Evolutionary conservation across 2,888 invertebrate species (phyloP).

Genomic region (Lithodes maja): DNA sequence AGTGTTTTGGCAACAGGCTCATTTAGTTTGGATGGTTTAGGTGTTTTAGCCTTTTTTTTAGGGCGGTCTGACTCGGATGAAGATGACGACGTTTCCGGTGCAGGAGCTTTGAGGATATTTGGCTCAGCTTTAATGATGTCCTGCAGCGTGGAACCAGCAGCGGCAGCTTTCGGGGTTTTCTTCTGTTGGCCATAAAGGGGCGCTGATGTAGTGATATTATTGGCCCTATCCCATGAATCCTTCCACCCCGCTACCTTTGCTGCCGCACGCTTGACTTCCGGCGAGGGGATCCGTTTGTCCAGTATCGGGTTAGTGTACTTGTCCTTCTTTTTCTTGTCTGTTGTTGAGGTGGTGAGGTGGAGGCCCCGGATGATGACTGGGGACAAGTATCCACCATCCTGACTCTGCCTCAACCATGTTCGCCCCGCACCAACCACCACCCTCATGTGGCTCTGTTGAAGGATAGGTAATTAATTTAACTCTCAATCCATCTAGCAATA

Average conservation of each 20-base stretch:
- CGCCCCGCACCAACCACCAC: not conserved
- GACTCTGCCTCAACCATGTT: not conserved
- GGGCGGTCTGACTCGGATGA: slow-evolving; percentile 34
- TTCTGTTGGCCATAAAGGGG: not conserved
- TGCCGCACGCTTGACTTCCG: slow-evolving; percentile 47
- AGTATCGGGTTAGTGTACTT: not conserved
- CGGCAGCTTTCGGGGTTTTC: not conserved
- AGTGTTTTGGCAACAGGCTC: not conserved
- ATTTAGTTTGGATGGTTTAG: not conserved
- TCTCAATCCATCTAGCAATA: no score
- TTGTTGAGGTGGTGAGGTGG: not conserved
- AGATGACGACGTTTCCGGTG: not conserved
- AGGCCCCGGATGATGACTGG: not conserved
- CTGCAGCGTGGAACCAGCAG: slow-evolving; percentile 4
- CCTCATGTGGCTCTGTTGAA: not conserved
- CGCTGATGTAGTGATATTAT: not conserved
- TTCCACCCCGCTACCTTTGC: slow-evolving; percentile 62
- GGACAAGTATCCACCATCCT: not conserved
- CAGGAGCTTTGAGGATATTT: slow-evolving; percentile 31
- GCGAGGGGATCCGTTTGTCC: slow-evolving; percentile 2
- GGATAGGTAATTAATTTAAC: not conserved
- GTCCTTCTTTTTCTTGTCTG: slow-evolving; percentile 3
- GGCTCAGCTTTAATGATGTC: slow-evolving; percentile 31
- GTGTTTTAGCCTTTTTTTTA: not conserved
- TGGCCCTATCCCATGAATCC: slow-evolving; percentile 42